Percentiles rank a stretch among this genome's conserved stretches.
Evolutionary conservation across 2,888 invertebrate genomes (phyloP).

Genomic region (Seira musarum): DNA sequence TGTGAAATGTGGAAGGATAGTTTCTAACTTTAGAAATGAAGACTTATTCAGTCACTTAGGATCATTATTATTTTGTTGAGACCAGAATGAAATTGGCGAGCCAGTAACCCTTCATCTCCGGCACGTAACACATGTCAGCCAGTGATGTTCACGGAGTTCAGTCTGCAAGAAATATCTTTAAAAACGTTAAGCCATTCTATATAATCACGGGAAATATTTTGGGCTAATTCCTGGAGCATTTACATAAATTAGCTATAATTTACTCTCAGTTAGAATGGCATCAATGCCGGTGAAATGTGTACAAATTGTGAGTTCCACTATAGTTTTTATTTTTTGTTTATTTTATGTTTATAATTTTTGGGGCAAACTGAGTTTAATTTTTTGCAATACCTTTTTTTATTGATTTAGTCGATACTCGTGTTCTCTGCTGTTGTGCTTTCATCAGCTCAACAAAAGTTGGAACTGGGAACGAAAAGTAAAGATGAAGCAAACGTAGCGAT

Average conservation of each 20-base stretch:
- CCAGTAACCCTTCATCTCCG: constrained; percentile 29
- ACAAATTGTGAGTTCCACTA: constrained; percentile 29
- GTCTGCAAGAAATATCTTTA: background rate
- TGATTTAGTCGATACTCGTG: background rate
- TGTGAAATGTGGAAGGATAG: background rate
- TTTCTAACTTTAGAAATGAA: background rate
- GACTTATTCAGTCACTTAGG: background rate
- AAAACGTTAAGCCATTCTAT: no score
- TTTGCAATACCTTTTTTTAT: constrained; percentile 18
- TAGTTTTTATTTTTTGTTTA: background rate
- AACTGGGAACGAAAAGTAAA: constrained; percentile 20
- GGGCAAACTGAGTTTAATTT: constrained; percentile 12
- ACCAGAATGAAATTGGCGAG: constrained; percentile 5
- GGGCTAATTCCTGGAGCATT: no score
- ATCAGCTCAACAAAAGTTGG: constrained; percentile 16
- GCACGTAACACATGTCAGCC: constrained; percentile 12
- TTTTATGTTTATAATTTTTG: background rate
- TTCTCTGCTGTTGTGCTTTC: constrained; percentile 22
- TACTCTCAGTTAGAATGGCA: no score
- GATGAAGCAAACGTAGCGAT: background rate
- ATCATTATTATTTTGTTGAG: constrained; percentile 17
- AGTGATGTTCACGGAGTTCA: background rate
- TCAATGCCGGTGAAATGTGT: constrained; percentile 25
- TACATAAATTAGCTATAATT: no score
- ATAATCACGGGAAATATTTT: no score